These are phyloP conservation scores for Euleptes europaea DNA, from an alignment of 2,113 vertebrate genomes.

Conservation along the genomic window DNA sequence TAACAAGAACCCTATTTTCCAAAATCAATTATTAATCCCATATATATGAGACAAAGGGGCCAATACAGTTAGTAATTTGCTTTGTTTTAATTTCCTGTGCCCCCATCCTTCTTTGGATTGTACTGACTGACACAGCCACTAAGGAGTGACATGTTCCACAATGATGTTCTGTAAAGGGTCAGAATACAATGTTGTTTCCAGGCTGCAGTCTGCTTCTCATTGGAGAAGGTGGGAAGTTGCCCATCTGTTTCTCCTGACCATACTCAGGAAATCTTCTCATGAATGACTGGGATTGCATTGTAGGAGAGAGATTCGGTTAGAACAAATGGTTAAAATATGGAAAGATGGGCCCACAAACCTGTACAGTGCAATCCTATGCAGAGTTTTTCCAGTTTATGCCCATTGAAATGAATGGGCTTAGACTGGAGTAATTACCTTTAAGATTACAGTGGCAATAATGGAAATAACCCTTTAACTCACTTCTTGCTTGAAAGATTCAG, in stretches of 20 bases:
- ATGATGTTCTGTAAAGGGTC: constrained; percentile 46
- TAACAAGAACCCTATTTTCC: background rate
- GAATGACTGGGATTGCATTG: constrained; percentile 71
- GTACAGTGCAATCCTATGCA: too few species aligned
- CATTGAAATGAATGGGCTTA: too few species aligned
- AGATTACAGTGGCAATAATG: too few species aligned
- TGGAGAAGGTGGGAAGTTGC: constrained; percentile 63
- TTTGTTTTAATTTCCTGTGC: constrained; percentile 5
- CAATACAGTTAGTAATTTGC: constrained; percentile 12
- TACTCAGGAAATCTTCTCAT: constrained; percentile 60
- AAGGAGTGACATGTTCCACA: constrained; percentile 41
- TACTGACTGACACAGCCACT: background rate
- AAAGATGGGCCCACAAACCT: constrained; percentile 78
- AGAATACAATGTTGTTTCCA: constrained; percentile 48
- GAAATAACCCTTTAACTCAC: constrained; percentile 77
- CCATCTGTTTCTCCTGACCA: constrained; percentile 56
- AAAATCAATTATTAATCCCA: constrained; percentile 28
- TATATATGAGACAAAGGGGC: constrained; percentile 39
- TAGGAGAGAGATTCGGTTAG: constrained; percentile 70
- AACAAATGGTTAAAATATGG: constrained; percentile 71
- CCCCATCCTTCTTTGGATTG: background rate
- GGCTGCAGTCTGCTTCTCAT: constrained; percentile 43
- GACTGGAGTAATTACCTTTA: too few species aligned
- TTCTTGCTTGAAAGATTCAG: constrained; percentile 75
- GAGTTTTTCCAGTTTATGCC: too few species aligned